phyloP scores from a whole-genome alignment of 2,797 vertebrate genomes.

The Eurystomus glaucurus region DNA sequence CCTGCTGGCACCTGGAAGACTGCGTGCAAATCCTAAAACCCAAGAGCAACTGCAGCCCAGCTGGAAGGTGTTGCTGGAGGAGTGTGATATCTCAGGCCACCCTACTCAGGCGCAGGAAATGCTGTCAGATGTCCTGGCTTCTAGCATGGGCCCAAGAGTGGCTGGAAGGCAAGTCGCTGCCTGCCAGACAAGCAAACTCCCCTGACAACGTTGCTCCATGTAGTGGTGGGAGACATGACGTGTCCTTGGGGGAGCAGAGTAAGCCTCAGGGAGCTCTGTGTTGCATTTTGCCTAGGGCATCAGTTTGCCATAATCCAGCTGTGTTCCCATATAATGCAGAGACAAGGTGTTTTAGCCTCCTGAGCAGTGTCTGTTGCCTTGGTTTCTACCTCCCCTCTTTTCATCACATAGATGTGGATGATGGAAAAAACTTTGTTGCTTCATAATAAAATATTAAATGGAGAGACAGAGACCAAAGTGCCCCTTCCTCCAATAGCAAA shows the following conservation, averaged over 20 bases:
- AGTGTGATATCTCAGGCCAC: neutral
- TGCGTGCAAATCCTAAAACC: neutral
- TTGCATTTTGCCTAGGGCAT: neutral
- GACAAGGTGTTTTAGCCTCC: neutral
- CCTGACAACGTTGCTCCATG: neutral
- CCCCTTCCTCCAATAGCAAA: neutral
- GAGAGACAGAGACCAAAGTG: neutral
- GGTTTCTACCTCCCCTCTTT: neutral
- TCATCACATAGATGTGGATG: neutral
- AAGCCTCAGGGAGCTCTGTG: neutral
- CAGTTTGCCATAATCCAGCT: neutral
- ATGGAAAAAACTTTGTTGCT: neutral
- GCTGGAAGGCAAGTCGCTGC: neutral
- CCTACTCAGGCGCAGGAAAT: neutral
- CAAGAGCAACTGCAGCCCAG: neutral
- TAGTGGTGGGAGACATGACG: rapidly evolving
- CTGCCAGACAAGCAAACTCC: neutral
- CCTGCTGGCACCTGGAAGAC: neutral
- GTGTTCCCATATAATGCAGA: neutral
- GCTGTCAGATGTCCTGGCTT: neutral
- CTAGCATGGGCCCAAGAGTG: neutral
- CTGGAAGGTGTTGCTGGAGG: neutral
- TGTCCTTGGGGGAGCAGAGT: neutral
- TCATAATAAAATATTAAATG: neutral
- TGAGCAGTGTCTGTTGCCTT: neutral